Conservation (phyloP, 2,888 invertebrate genomes). For the Dynastes hyllus region DNA sequence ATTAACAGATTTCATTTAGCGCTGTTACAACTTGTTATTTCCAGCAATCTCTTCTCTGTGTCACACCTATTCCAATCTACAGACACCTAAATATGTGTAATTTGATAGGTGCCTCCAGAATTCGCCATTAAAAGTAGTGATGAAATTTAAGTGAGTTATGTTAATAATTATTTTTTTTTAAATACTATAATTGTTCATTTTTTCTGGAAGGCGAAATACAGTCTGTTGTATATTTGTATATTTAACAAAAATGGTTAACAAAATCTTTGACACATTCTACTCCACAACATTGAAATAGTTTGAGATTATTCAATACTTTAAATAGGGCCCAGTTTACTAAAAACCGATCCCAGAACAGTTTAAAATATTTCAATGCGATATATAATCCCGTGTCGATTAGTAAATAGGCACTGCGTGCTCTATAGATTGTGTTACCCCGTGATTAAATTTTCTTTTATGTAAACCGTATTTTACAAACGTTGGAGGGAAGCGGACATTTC, state of each 20-base stretch:
- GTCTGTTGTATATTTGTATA: too few relatives aligned
- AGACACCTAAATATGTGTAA: neutral
- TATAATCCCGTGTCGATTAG: neutral
- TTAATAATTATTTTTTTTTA: too few relatives aligned
- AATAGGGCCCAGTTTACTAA: neutral
- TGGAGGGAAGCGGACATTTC: conserved; percentile 14
- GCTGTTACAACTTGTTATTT: conserved; percentile 40
- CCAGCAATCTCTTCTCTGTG: conserved; percentile 24
- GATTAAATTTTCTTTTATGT: conserved; percentile 44
- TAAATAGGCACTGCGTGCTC: neutral
- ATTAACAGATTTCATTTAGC: conserved; percentile 55
- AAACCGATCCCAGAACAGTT: neutral
- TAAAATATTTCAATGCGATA: too few relatives aligned
- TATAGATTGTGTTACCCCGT: neutral
- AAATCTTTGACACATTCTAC: too few relatives aligned
- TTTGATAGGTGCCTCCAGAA: neutral
- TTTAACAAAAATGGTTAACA: too few relatives aligned
- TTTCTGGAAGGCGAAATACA: too few relatives aligned
- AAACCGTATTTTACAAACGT: conserved; percentile 36
- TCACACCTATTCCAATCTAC: neutral
- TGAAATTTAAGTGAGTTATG: too few relatives aligned
- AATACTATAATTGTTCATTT: too few relatives aligned
- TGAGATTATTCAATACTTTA: too few relatives aligned
- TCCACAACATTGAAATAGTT: too few relatives aligned
- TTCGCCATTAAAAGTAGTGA: too few relatives aligned